Conservation (phyloP, 2,113 vertebrate genomes). For the Apteryx mantelli region DNA sequence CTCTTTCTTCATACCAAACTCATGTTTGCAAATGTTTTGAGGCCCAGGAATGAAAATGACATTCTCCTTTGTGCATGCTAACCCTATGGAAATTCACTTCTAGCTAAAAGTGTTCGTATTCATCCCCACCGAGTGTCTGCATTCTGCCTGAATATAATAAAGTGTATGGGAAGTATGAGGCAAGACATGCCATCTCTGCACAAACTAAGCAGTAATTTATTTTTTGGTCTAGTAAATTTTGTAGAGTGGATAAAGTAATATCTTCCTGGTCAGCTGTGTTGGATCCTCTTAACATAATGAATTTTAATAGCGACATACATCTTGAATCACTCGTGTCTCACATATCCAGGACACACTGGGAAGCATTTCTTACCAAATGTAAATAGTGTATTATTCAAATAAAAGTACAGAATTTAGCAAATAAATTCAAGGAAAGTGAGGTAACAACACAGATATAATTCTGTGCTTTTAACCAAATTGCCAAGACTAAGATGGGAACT, state of each 20-base stretch:
- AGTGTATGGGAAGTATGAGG: background rate
- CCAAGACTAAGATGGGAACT: conserved; percentile 3
- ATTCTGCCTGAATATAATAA: background rate
- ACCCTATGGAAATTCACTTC: conserved; percentile 4
- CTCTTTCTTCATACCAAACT: background rate
- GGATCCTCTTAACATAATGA: conserved; percentile 16
- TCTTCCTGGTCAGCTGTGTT: background rate
- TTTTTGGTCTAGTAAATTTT: conserved; percentile 22
- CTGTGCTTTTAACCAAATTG: conserved; percentile 67
- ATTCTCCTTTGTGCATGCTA: background rate
- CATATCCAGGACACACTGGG: background rate
- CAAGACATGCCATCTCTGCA: background rate
- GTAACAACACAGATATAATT: conserved; percentile 10
- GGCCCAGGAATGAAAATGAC: background rate
- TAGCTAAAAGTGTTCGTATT: background rate
- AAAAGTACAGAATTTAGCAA: conserved; percentile 45
- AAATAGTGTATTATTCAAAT: conserved; percentile 47
- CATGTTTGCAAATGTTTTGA: background rate
- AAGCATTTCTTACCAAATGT: background rate
- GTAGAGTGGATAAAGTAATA: conserved; percentile 23
- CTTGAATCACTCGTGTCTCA: conserved; percentile 20
- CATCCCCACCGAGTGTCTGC: background rate
- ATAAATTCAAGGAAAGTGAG: conserved; percentile 7
- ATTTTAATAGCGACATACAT: conserved; percentile 34
- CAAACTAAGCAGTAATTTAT: conserved; percentile 15